A percentile compares a stretch with the other conserved stretches of the same genome.
These are phyloP conservation scores for Puma concolor DNA, from an alignment of 2,113 vertebrate species.

Conservation along the genomic window DNA sequence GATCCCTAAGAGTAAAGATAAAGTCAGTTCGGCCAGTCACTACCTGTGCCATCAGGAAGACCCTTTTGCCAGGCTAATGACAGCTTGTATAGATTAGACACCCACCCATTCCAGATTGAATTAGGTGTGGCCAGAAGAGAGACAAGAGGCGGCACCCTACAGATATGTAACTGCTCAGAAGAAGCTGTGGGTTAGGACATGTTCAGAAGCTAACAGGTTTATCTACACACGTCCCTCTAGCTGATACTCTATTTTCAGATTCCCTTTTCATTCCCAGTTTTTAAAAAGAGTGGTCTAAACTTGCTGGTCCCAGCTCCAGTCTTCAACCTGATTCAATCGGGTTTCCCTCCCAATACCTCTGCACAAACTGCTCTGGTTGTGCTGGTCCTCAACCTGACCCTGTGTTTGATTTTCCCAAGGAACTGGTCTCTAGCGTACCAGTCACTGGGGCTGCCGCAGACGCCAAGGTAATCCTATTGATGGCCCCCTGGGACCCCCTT, in stretches of 20 bases:
- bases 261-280: background rate
- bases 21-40: background rate
- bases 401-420: too few relatives aligned
- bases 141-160: background rate
- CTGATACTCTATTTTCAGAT: background rate
- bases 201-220: background rate
- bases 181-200: background rate
- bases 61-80: background rate
- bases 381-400: too few relatives aligned
- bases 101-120: background rate
- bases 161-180: background rate
- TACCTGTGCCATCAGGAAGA: background rate
- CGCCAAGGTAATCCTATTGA: background rate
- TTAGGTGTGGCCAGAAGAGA: background rate
- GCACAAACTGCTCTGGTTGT: accelerated
- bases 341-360: background rate
- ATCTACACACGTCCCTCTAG: background rate
- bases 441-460: background rate
- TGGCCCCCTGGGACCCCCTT: background rate
- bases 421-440: too few relatives aligned
- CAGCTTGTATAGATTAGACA: background rate
- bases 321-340: background rate
- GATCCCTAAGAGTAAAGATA: background rate
- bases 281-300: background rate
- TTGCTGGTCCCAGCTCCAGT: background rate